A percentile compares a stretch with the other conserved stretches of the same genome.
Conservation (phyloP, 1,140 invertebrate species). For the Cryptotermes secundus region DNA sequence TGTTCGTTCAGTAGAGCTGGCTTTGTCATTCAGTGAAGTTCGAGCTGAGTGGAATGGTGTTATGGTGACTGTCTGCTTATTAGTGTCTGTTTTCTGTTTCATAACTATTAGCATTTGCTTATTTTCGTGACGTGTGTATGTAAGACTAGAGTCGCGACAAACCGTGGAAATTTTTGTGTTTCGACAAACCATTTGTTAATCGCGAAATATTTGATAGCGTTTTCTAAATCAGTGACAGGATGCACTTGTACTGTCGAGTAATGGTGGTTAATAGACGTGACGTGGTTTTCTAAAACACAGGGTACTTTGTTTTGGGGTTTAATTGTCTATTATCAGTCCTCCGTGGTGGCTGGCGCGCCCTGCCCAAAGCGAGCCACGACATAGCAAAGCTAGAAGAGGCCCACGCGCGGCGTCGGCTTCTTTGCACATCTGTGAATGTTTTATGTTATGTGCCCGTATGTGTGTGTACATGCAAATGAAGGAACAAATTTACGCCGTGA, state of each 20-base stretch:
- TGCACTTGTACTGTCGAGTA: background rate
- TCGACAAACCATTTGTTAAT: background rate
- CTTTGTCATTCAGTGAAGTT: constrained; percentile 17
- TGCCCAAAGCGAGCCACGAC: background rate
- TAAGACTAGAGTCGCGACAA: background rate
- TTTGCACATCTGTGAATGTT: constrained; percentile 28
- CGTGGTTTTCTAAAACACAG: background rate
- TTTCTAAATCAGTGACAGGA: background rate
- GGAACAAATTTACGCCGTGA: background rate
- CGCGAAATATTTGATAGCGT: background rate
- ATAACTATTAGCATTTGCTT: constrained; percentile 9
- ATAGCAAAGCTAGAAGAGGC: background rate
- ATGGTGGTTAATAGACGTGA: background rate
- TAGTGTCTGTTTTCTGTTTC: constrained; percentile 22
- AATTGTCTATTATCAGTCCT: background rate
- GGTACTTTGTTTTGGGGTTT: background rate
- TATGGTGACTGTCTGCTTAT: constrained; percentile 21
- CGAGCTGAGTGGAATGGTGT: background rate
- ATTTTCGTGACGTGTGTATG: background rate
- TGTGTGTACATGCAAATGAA: constrained; percentile 25
- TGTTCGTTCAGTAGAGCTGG: constrained; percentile 2
- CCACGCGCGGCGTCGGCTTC: constrained; percentile 24
- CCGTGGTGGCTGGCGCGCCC: background rate
- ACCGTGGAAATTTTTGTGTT: background rate
- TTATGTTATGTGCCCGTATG: constrained; percentile 26